Evolutionary conservation across 2,113 vertebrate species (phyloP).

Genomic region (Eubucco bourcierii): DNA sequence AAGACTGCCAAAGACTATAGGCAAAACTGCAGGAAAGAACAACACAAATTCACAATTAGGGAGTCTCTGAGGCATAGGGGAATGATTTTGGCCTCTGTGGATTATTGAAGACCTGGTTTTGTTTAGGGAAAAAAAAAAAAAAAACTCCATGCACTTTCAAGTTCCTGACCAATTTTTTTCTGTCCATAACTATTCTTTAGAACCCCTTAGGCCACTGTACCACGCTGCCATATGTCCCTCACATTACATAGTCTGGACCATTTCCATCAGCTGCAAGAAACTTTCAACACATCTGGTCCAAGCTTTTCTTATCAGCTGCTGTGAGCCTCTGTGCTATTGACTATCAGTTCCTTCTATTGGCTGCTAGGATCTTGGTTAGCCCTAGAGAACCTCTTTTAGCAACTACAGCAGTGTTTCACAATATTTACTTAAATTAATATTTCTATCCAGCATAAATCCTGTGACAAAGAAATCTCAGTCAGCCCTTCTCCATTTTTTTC

Average conservation of each 20-base stretch:
- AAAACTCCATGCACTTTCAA: constrained; percentile 42
- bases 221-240: constrained; percentile 6
- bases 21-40: constrained; percentile 51
- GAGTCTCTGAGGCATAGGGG: constrained; percentile 42
- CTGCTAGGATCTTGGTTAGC: background rate
- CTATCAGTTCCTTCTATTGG: background rate
- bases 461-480: background rate
- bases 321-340: constrained; percentile 20
- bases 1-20: constrained; percentile 51
- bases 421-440: constrained; percentile 4
- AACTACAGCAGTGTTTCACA: constrained; percentile 22
- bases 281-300: constrained; percentile 41
- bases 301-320: constrained; percentile 53
- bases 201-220: constrained; percentile 36
- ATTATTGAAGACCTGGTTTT: constrained; percentile 68
- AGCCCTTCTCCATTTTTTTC: background rate
- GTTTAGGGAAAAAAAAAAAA: constrained; percentile 61
- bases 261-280: constrained; percentile 60
- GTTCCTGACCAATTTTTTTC: constrained; percentile 50
- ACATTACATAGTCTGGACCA: constrained; percentile 8
- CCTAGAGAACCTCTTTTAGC: constrained; percentile 12
- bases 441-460: background rate
- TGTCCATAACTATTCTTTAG: constrained; percentile 40
- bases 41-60: constrained; percentile 62
- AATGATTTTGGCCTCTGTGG: constrained; percentile 63